Base-by-base conservation (phyloP, 1,140 invertebrate species). In the Formica selysi region DNA sequence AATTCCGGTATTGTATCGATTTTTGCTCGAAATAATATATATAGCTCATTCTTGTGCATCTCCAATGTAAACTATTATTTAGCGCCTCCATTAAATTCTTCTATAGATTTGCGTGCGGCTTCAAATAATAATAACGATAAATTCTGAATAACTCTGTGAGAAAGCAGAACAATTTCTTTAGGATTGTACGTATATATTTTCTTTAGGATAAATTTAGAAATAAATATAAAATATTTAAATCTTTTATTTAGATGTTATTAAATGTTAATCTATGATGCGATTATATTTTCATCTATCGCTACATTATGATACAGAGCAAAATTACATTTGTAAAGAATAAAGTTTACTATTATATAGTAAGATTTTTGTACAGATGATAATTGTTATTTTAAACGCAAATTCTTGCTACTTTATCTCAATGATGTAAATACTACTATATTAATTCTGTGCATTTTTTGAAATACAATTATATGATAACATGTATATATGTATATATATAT, bases 241-340 rank as follows among this genome's bases (percentile, higher is more conserved):
- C 51, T 36, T 79, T 85, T 41, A 16, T 85, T 87, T 59, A 74
- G 10, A 65, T 8, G 44, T 87, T 79, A 73, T 76, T 64, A 38
- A 41, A 67, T 71, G 64, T 89, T 84, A 84, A 68, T 44, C 26
- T 79, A 87, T 44, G 41, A 26, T 76, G 61, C 29, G 16, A 84
- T 62, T 87, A 68, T 65, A 86, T 89, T 83, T 29, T 57, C 65
- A 73, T 86, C 70, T 86, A 86, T 68, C 70, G 22, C 36, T 89
- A 85, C n/a, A 36, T 57, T 70, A 79, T 41, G 48, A 76, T 79
- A 70, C 54, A 86, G 51, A 88, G 51, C 26, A 68, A 87, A 86
- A 76, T 85, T 87, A 89, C 62, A 89, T 89, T 87, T 87, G 44
- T 87, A 81, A 89, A 86, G 71, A 89, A 81, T 67, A 78, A 80